These are phyloP conservation scores for Patella depressa DNA, from an alignment of 2,888 invertebrate genomes.

Conservation along the genomic window DNA sequence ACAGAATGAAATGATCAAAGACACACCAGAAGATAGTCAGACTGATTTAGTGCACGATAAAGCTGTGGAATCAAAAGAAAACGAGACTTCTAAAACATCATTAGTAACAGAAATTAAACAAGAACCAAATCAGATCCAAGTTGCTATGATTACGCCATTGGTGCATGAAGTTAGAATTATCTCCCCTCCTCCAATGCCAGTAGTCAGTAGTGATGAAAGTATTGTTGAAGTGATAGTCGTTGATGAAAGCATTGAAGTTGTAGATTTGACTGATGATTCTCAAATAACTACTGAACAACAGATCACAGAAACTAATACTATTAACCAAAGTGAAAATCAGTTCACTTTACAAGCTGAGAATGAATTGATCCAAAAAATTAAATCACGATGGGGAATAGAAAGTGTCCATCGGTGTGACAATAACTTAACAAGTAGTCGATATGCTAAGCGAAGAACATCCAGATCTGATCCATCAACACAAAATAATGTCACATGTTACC, in stretches of 20 bases:
- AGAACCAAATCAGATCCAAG: no score
- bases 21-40: no score
- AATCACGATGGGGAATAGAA: slow-evolving; percentile 7
- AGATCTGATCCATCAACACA: background rate
- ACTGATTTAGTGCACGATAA: no score
- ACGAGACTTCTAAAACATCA: no score
- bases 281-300: no score
- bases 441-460: background rate
- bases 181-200: background rate
- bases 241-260: background rate
- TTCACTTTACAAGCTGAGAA: background rate
- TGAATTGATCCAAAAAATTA: slow-evolving; percentile 16
- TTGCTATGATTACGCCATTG: background rate
- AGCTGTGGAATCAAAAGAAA: no score
- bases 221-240: background rate
- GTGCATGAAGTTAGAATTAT: background rate
- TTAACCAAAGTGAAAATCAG: no score
- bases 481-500: background rate
- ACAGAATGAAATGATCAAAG: no score
- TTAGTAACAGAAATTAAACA: no score
- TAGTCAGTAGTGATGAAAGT: background rate
- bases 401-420: slow-evolving; percentile 15
- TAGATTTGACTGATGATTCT: background rate
- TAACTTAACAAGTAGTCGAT: slow-evolving; percentile 15
- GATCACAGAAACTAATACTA: no score